Evolutionary conservation across 2,888 invertebrate species (phyloP).

Genomic region (Drosophila meridiana): DNA sequence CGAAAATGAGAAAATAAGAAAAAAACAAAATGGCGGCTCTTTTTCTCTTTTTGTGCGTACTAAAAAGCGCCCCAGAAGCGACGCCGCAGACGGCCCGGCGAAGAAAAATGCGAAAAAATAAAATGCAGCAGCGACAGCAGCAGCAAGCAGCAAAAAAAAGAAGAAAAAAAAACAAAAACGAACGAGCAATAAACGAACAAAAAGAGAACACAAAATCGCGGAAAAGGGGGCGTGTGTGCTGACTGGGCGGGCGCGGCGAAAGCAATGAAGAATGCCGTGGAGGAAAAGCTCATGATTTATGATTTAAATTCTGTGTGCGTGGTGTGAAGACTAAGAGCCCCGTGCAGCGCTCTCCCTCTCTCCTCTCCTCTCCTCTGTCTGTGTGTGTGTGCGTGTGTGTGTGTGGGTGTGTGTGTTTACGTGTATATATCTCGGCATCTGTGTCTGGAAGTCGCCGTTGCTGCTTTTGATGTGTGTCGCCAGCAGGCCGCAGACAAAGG

Average conservation of each 20-base stretch:
- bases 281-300: conserved; percentile 84
- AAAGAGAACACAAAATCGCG: conserved; percentile 30
- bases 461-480: conserved; percentile 68
- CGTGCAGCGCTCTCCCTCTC: conserved; percentile 25
- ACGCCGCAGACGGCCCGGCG: conserved; percentile 41
- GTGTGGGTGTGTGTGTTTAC: conserved; percentile 12
- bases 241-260: conserved; percentile 30
- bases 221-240: conserved; percentile 22
- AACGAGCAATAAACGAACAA: conserved; percentile 31
- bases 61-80: conserved; percentile 75
- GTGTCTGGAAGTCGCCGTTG: conserved; percentile 54
- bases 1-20: conserved; percentile 75
- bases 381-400: conserved; percentile 3
- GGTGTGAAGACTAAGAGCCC: conserved; percentile 68
- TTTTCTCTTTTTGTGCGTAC: conserved; percentile 80
- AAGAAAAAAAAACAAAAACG: too few relatives aligned
- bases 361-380: conserved; percentile 19
- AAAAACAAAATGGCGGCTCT: conserved; percentile 82
- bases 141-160: conserved; percentile 23
- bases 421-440: conserved; percentile 23
- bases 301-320: conserved; percentile 79
- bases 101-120: conserved; percentile 79
- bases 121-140: conserved; percentile 61
- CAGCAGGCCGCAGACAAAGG: conserved; percentile 46
- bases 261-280: conserved; percentile 71